Evolutionary conservation across 2,113 vertebrate species (phyloP).

Genomic region (Psittacula cyanocephala): DNA sequence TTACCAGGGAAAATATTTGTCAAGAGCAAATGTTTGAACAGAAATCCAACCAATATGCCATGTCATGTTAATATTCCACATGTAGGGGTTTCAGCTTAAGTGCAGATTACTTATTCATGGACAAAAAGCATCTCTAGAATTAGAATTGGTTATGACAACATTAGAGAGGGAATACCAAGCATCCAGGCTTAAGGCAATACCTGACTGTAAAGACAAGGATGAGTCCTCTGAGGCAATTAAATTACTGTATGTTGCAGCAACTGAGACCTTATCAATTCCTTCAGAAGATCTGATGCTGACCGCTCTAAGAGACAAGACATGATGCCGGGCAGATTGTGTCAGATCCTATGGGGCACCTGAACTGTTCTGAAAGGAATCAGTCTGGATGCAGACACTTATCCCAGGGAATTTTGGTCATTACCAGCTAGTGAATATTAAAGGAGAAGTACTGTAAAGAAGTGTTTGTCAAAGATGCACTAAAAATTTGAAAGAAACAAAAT

Average conservation of each 20-base stretch:
- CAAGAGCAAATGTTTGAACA: background rate
- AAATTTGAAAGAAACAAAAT: background rate
- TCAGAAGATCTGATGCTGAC: background rate
- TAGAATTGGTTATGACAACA: background rate
- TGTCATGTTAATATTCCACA: background rate
- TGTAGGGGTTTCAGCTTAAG: background rate
- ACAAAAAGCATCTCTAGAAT: background rate
- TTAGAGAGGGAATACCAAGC: background rate
- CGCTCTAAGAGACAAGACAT: background rate
- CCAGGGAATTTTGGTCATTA: background rate
- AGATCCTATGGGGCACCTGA: background rate
- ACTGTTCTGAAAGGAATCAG: background rate
- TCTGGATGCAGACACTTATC: background rate
- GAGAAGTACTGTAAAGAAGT: background rate
- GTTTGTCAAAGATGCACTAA: background rate
- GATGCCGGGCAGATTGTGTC: background rate
- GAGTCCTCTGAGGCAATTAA: background rate
- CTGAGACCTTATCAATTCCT: background rate
- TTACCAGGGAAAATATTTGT: background rate
- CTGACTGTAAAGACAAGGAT: background rate
- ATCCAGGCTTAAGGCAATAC: background rate
- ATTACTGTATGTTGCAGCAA: background rate
- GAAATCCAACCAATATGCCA: background rate
- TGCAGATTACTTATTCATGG: background rate
- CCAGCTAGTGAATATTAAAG: background rate